Base-by-base conservation (phyloP, 2,888 invertebrate species). In the Hedychridium roseum region DNA sequence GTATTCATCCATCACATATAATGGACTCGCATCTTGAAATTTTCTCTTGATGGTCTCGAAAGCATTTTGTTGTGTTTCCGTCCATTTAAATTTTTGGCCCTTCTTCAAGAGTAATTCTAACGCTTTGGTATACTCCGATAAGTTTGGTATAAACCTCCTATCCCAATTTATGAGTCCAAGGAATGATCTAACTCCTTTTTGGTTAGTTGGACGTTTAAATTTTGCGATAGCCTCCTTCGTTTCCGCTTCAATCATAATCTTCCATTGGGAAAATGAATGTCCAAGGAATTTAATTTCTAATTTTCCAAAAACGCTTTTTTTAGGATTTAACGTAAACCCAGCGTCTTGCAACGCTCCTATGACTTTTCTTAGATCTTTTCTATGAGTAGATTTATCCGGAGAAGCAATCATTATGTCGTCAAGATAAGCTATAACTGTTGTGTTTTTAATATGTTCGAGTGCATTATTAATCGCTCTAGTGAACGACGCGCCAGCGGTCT, bases 161-260 rank as follows among this genome's bases (percentile, higher is more conserved):
- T 31, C 31, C 31, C 31, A 31, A 31, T 31, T 31, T 12, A 31
- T 31, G 14, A 31, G 31, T 7, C 31, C 31, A 5, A 11, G 11
- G 11, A 31, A 35, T 11, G 35, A 5, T 2, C 16, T 12, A 1
- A 35, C 17, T 17, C 16, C 7, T 1, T 35, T 16, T 1, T 15
- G n/a, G 9, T 14, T 35, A 11, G 1, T 5, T 1, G 35, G 35
- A 7, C 7, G 5, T 16, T 6, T 11, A 1, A 16, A 15, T 1
- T 16, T 17, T 16, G 6, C 17, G 9, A 23, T 1, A n/a, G n/a
- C n/a, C n/a, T n/a, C n/a, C n/a, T n/a, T n/a, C n/a, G n/a, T n/a
- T n/a, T n/a, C n/a, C n/a, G n/a, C n/a, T n/a, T n/a, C n/a, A n/a
- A n/a, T n/a, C n/a, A n/a, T n/a, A n/a, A n/a, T n/a, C n/a, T n/a